Base-by-base conservation (phyloP, 1,140 invertebrate species). In the Zophobas morio region DNA sequence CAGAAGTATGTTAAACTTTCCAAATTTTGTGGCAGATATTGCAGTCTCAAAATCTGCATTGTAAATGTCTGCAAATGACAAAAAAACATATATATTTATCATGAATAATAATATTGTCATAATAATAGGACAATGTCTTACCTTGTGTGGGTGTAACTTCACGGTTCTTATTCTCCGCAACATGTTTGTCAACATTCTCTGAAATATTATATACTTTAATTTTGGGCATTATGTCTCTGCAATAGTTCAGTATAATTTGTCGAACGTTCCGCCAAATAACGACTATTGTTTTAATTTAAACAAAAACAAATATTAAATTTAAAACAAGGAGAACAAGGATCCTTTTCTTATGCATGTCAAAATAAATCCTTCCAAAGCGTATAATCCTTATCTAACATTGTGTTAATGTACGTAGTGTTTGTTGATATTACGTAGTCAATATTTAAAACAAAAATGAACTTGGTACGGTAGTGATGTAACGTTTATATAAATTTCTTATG, bases 1-100 rank as follows among this genome's bases (percentile, higher is more conserved):
- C 20, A 94, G 84, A 0, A 91, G 79, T 0, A 90, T 83, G 81
- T 95, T 92, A 84, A 93, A 94, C 81, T 90, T 89, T 2, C 93
- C 90, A 78, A 90, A 90, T 56, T 88, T 88, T 86, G 86, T 78
- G 80, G 81, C 81, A 0, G 70, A 39, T 33, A 89, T 82, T 1
- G 88, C 79, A 39, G 83, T 86, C 49, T 84, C 82, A 40, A 88
- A 88, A 47, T 93, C 89, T 2, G 78, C 78, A 49, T 66, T 39
- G 74, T 46, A 40, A 20, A 66, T 33, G n/a, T 66, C 60, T 40
- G 39, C 20, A 20, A 20, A 20, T 20, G 20, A 20, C 20, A 2
- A 66, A 66, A 20, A 46, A 20, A 20, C 20, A 20, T 42, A 0
- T 3, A 66, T 33, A 42, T 66, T 32, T 3, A 8, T 42, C 1